Conservation (phyloP, 2,888 invertebrate species). For the Andrena flavipes region DNA sequence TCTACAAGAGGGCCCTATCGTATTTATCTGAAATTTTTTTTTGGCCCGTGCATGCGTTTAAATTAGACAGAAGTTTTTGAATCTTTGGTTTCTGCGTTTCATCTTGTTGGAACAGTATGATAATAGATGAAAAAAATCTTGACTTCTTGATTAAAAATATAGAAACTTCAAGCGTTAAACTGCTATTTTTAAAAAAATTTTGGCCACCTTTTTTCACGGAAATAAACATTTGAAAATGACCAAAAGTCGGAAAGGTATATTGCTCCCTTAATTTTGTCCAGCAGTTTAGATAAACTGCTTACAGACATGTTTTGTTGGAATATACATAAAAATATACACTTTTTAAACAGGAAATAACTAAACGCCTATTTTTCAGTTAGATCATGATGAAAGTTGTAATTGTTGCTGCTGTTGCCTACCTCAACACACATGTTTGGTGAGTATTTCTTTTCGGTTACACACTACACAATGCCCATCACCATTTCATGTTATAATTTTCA, state of each 20-base stretch:
- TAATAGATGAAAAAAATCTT: too few species aligned
- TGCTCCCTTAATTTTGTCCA: neutral
- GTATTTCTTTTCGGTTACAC: conserved; percentile 12
- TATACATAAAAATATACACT: too few species aligned
- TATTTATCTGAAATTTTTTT: too few species aligned
- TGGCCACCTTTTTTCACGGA: neutral
- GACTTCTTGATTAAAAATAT: too few species aligned
- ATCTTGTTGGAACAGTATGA: too few species aligned
- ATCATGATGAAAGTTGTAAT: conserved; percentile 79
- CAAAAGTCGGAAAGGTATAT: neutral
- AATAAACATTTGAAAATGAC: neutral
- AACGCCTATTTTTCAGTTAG: conserved; percentile 69
- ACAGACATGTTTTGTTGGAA: too few species aligned
- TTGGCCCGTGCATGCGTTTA: too few species aligned
- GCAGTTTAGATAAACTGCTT: neutral
- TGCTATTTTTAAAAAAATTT: neutral
- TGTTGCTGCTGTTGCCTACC: conserved; percentile 79
- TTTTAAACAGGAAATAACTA: neutral
- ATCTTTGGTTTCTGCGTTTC: too few species aligned
- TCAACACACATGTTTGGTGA: conserved; percentile 74
- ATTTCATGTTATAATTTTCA: neutral
- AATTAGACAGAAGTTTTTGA: too few species aligned
- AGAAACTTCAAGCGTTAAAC: too few species aligned
- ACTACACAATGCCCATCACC: neutral
- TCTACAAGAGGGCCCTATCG: too few species aligned